phyloP scores from a whole-genome alignment of 2,797 vertebrate species.

The Lophotriccus pileatus region DNA sequence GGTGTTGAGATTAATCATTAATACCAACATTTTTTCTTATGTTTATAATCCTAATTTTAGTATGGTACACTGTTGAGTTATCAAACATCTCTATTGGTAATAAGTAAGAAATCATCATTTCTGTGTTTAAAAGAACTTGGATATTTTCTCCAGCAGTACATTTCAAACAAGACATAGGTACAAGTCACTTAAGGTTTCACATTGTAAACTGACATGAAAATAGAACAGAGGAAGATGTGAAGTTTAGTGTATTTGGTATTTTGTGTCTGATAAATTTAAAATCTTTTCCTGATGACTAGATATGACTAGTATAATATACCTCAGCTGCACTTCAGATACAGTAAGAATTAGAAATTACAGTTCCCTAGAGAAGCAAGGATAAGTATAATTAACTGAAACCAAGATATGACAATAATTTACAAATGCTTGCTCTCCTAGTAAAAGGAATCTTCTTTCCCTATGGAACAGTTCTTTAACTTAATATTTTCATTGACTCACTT shows the following conservation, averaged over 20 bases:
- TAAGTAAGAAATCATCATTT: background rate
- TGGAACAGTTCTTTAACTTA: background rate
- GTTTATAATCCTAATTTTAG: background rate
- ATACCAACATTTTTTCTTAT: background rate
- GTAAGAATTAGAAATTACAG: background rate
- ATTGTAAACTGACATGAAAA: background rate
- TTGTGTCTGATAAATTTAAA: background rate
- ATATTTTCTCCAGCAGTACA: background rate
- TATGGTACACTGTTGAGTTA: background rate
- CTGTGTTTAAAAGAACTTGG: background rate
- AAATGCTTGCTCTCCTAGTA: background rate
- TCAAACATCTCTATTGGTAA: background rate
- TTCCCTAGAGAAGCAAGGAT: background rate
- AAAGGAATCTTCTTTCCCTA: background rate
- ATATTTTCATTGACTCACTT: background rate
- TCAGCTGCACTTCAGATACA: background rate
- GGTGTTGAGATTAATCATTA: background rate
- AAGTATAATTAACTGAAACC: background rate
- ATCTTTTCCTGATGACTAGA: background rate
- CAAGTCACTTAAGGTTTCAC: background rate
- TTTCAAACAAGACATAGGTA: background rate
- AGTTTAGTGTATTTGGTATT: background rate
- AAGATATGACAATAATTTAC: background rate
- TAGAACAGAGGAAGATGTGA: background rate
- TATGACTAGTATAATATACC: background rate